Evolutionary conservation across 1,140 invertebrate genomes (phyloP).

Genomic region (Muscidifurax raptorellus): DNA sequence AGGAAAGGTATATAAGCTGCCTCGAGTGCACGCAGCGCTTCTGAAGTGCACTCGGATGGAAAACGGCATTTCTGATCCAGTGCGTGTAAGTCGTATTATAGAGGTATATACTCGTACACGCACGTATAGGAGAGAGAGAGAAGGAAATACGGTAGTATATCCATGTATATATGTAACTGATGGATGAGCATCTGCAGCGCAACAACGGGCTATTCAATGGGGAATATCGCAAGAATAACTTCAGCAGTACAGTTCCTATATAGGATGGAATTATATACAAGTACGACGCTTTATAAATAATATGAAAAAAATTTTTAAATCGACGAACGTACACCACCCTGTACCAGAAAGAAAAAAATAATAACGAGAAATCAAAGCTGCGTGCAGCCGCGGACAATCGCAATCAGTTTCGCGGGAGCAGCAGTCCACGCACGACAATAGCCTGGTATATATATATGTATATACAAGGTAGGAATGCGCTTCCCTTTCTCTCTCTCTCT

Average conservation of each 20-base stretch:
- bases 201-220: neutral
- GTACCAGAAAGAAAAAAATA: neutral
- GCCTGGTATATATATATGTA: neutral
- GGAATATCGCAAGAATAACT: neutral
- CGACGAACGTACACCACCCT: neutral
- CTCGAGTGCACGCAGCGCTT: conserved; percentile 49
- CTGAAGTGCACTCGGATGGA: conserved; percentile 55
- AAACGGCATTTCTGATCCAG: conserved; percentile 62
- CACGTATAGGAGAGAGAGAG: neutral
- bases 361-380: neutral
- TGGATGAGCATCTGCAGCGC: conserved; percentile 8
- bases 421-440: conserved; percentile 38
- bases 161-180: conserved; percentile 28
- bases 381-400: conserved; percentile 40
- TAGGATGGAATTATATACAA: no score
- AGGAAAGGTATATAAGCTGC: conserved; percentile 22
- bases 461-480: neutral
- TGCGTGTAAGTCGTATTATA: conserved; percentile 12
- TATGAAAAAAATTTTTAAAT: neutral
- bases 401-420: conserved; percentile 40
- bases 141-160: conserved; percentile 6
- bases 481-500: neutral
- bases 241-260: no score
- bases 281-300: neutral
- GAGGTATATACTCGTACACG: neutral